Evolutionary conservation across 2,113 vertebrate species (phyloP).

Genomic region (Neolamprologus caudopunctatus): DNA sequence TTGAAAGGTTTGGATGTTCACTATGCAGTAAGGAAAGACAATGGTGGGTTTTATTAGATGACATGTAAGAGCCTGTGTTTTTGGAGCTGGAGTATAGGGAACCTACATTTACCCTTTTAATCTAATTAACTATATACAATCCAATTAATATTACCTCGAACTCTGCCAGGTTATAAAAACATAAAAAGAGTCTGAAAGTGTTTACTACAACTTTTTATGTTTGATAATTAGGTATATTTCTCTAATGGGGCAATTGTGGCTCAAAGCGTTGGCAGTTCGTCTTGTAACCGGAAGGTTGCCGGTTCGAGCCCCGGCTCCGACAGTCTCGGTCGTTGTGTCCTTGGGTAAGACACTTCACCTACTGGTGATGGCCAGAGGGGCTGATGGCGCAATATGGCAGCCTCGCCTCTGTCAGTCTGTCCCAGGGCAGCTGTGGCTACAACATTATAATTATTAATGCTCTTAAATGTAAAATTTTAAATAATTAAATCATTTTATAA

Average conservation of each 20-base stretch:
- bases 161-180: background rate
- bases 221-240: background rate
- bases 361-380: background rate
- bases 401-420: background rate
- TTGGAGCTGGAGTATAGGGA: background rate
- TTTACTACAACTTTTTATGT: background rate
- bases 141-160: background rate
- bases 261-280: background rate
- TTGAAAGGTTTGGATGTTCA: background rate
- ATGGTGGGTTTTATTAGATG: background rate
- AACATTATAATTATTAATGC: background rate
- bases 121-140: background rate
- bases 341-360: rapidly evolving
- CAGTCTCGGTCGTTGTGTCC: background rate
- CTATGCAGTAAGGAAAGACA: background rate
- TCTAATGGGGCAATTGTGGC: rapidly evolving
- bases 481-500: background rate
- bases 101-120: background rate
- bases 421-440: background rate
- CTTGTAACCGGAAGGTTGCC: background rate
- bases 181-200: background rate
- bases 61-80: background rate
- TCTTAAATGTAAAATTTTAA: background rate
- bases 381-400: rapidly evolving
- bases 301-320: background rate